phyloP scores from a whole-genome alignment of 2,113 vertebrate genomes.

The Opisthocomus hoazin region DNA sequence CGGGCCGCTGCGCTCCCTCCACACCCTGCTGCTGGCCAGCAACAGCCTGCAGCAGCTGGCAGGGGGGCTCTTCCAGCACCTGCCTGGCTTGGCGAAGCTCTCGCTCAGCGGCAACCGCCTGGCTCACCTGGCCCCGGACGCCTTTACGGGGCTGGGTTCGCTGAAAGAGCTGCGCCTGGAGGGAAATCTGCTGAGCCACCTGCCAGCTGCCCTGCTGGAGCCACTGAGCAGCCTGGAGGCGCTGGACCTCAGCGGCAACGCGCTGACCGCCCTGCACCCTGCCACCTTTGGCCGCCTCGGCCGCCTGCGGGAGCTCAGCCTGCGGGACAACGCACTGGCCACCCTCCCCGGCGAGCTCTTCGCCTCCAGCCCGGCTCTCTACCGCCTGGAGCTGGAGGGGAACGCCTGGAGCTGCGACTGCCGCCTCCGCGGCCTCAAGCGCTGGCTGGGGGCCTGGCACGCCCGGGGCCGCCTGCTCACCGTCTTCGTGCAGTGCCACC shows the following conservation, averaged over 20 bases:
- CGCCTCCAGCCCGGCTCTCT: slow-evolving; percentile 77
- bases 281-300: slow-evolving; percentile 74
- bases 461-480: slow-evolving; percentile 85
- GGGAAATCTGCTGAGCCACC: slow-evolving; percentile 81
- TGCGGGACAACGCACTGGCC: slow-evolving; percentile 84
- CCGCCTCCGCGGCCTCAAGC: slow-evolving; percentile 80
- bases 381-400: slow-evolving; percentile 86
- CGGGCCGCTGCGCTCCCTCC: slow-evolving; percentile 78
- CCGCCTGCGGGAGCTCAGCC: slow-evolving; percentile 81
- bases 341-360: slow-evolving; percentile 83
- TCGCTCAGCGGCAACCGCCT: slow-evolving; percentile 86
- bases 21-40: slow-evolving; percentile 83
- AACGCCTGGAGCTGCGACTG: slow-evolving; percentile 96
- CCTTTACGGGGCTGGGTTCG: slow-evolving; percentile 79
- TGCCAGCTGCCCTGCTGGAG: slow-evolving; percentile 81
- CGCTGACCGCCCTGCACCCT: slow-evolving; percentile 74
- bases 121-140: slow-evolving; percentile 72
- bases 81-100: slow-evolving; percentile 81
- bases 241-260: slow-evolving; percentile 87
- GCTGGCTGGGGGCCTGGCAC: slow-evolving; percentile 84
- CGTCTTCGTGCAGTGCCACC: slow-evolving; percentile 85
- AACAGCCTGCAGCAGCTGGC: slow-evolving; percentile 83
- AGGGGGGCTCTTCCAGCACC: slow-evolving; percentile 82
- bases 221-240: slow-evolving; percentile 82
- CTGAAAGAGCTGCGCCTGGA: slow-evolving; percentile 85